Conservation (phyloP, 2,888 invertebrate species). For the Aleiodes alternator region DNA sequence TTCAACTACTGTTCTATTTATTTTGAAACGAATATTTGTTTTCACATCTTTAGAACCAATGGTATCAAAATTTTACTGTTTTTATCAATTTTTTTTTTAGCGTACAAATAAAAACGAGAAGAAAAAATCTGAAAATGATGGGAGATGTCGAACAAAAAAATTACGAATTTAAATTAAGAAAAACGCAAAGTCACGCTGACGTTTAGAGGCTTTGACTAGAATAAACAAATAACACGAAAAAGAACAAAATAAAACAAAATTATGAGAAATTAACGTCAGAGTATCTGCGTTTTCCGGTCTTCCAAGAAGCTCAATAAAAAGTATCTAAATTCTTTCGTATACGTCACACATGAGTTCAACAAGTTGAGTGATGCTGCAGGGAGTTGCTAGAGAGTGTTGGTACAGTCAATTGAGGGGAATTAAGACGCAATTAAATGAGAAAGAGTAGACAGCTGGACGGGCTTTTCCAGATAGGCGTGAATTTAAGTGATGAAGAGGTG, state of each 20-base stretch:
- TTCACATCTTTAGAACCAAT: too few species aligned
- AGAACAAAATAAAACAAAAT: background rate
- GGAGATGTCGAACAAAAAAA: background rate
- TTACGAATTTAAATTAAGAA: background rate
- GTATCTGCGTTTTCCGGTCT: conserved; percentile 16
- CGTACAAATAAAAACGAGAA: background rate
- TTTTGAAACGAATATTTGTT: too few species aligned
- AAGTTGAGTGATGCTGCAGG: conserved; percentile 41
- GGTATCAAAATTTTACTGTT: too few species aligned
- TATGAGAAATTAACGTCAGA: conserved; percentile 9
- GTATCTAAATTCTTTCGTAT: conserved; percentile 24
- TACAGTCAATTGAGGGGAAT: conserved; percentile 68
- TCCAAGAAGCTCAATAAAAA: conserved; percentile 15
- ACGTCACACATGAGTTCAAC: conserved; percentile 9
- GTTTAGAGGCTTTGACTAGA: background rate
- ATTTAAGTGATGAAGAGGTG: background rate
- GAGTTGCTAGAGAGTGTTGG: conserved; percentile 26
- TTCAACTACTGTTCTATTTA: too few species aligned
- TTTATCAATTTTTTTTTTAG: too few species aligned
- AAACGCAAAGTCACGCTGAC: too few species aligned
- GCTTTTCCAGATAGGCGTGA: conserved; percentile 46
- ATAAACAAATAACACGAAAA: background rate
- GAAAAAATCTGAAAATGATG: background rate
- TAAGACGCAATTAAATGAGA: conserved; percentile 67
- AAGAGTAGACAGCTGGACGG: conserved; percentile 68